Base-by-base conservation (phyloP, 1,140 invertebrate species). In the Drosophila serrata region DNA sequence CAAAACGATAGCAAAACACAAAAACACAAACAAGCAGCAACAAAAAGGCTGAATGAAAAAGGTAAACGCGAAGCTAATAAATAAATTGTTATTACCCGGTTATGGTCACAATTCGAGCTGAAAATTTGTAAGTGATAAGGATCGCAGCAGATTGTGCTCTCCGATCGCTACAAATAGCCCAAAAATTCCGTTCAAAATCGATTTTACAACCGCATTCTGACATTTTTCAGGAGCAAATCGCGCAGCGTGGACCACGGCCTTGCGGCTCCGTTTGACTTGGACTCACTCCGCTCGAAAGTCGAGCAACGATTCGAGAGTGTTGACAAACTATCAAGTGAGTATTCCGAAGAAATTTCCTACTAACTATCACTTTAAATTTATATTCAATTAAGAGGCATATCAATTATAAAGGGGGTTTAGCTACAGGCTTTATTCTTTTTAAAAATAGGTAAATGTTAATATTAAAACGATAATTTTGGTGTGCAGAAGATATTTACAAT, bases 191-290 rank as follows among this genome's bases (percentile, higher is more conserved):
- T 51, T 49, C 22, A 11, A 57, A 75, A 72, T 74, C 69, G 59
- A 69, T 64, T 72, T 39, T 74, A 81, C 46, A 90, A 81, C 31
- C 46, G 29, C 43, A 42, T 46, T 79, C 13, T 75, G 31, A 15
- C 81, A 82, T 90, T 91, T 95, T 92, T 91, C 94, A 97, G 97
- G 96, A 97, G 96, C 90, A 97, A 97, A 93, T 97, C 97, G 92
- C 95, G 96, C 79, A 97, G 96, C 81, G 97, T 97, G 77, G 97
- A 97, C 93, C 97, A 97, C 94, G 96, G 96, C 82, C 96, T 97
- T 81, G 94, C 95, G 45, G 94, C 96, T 45, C 96, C 96, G 43
- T 97, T 97, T 90, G 96, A 97, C 93, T 93, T 97, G 93, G 96
- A 97, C 70, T 95, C 96, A 24, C 94, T 97, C 55, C 95, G 96